Evolutionary conservation across 2,797 vertebrate genomes (phyloP).

Genomic region (Sylvilagus floridanus): DNA sequence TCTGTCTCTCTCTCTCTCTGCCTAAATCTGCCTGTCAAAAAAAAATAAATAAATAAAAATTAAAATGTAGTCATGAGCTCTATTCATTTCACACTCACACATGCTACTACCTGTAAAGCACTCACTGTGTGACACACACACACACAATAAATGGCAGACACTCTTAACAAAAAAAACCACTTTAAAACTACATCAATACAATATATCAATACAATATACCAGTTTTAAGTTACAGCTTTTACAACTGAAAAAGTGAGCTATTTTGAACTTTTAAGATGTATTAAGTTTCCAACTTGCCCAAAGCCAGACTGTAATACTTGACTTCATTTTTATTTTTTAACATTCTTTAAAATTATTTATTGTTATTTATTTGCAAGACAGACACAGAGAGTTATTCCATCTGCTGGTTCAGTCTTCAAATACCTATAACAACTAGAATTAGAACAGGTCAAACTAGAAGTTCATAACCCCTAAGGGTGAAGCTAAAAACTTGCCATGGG

Average conservation of each 20-base stretch:
- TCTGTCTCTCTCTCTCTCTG: too few relatives aligned
- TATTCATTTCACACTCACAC: constrained; percentile 28
- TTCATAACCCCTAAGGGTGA: too few relatives aligned
- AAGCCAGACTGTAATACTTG: neutral
- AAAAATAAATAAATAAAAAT: too few relatives aligned
- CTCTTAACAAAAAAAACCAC: neutral
- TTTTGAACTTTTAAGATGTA: constrained; percentile 41
- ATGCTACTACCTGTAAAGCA: constrained; percentile 19
- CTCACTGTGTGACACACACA: neutral
- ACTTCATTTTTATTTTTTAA: constrained; percentile 24
- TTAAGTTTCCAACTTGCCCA: constrained; percentile 45
- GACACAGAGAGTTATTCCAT: too few relatives aligned
- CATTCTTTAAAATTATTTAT: too few relatives aligned
- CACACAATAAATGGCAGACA: constrained; percentile 41
- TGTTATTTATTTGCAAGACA: too few relatives aligned
- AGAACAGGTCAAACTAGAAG: too few relatives aligned
- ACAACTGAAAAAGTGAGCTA: constrained; percentile 42
- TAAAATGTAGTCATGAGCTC: neutral
- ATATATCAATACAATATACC: neutral
- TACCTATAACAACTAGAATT: too few relatives aligned
- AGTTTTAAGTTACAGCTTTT: constrained; percentile 31
- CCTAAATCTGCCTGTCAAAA: too few relatives aligned
- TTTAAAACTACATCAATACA: constrained; percentile 36
- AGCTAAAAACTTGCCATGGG: too few relatives aligned
- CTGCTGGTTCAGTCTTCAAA: too few relatives aligned